Conservation (phyloP, 2,888 invertebrate genomes). For the Diaperis boleti region DNA sequence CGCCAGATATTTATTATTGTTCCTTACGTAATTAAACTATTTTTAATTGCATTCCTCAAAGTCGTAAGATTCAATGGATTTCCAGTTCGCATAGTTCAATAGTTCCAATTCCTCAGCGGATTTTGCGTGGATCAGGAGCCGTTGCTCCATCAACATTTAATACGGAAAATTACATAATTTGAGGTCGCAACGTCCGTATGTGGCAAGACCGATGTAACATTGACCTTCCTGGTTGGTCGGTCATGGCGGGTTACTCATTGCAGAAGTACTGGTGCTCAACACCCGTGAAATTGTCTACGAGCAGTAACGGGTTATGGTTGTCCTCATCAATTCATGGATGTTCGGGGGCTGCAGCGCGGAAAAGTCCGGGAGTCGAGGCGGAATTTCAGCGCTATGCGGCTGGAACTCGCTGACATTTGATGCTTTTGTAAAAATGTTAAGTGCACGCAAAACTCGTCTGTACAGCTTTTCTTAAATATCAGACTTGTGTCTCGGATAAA, state of each 20-base stretch:
- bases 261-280: slow-evolving; percentile 42
- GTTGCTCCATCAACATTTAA: slow-evolving; percentile 22
- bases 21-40: slow-evolving; percentile 52
- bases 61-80: slow-evolving; percentile 38
- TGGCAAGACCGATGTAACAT: slow-evolving; percentile 40
- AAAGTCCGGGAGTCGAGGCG: too few species aligned
- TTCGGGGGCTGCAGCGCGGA: too few species aligned
- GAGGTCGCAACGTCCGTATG: slow-evolving; percentile 36
- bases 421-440: too few species aligned
- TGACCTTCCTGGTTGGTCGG: slow-evolving; percentile 49
- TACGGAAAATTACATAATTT: slow-evolving; percentile 42
- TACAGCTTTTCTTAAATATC: too few species aligned
- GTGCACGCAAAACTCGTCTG: too few species aligned
- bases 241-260: slow-evolving; percentile 41
- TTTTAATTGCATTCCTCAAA: slow-evolving; percentile 46
- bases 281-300: slow-evolving; percentile 49
- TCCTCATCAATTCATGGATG: slow-evolving; percentile 29
- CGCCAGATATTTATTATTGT: slow-evolving; percentile 51
- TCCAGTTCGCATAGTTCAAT: background rate
- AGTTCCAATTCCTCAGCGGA: background rate
- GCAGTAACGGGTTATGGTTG: slow-evolving; percentile 46
- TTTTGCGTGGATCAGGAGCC: background rate
- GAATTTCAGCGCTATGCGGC: too few species aligned
- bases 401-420: too few species aligned
- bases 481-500: too few species aligned